Evolutionary conservation across 2,888 invertebrate species (phyloP).

Genomic region (Azorinus chamasolen): DNA sequence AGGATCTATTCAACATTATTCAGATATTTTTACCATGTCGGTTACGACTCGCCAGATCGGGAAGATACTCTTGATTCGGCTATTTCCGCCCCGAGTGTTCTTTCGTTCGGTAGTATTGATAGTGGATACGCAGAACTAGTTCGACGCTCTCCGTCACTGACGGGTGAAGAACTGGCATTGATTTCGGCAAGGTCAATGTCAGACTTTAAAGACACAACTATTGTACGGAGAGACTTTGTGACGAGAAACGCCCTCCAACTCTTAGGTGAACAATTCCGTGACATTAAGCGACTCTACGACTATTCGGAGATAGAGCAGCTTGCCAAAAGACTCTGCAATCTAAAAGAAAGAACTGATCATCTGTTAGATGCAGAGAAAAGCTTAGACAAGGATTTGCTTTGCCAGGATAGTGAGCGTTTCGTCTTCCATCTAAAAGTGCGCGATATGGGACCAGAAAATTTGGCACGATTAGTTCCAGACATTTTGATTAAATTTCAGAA

Average conservation of each 20-base stretch:
- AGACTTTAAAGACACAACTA: slow-evolving; percentile 62
- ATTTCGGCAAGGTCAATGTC: slow-evolving; percentile 8
- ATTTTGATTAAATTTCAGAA: slow-evolving; percentile 78
- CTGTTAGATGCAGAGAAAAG: slow-evolving; percentile 75
- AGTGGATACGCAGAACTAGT: slow-evolving; percentile 63
- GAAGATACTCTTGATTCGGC: slow-evolving; percentile 68
- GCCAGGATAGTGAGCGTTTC: slow-evolving; percentile 74
- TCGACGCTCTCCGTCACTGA: slow-evolving; percentile 48
- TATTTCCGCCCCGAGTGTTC: slow-evolving; percentile 70
- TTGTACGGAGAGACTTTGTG: slow-evolving; percentile 64
- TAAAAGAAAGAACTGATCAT: slow-evolving; percentile 75
- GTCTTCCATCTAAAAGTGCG: slow-evolving; percentile 71
- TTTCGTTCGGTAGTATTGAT: slow-evolving; percentile 67
- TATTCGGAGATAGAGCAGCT: slow-evolving; percentile 75
- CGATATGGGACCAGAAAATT: slow-evolving; percentile 67
- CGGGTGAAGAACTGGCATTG: slow-evolving; percentile 27
- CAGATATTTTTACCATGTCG: slow-evolving; percentile 74
- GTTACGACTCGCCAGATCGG: slow-evolving; percentile 56
- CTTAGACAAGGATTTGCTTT: slow-evolving; percentile 71
- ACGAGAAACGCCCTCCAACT: slow-evolving; percentile 73
- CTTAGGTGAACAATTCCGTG: slow-evolving; percentile 74
- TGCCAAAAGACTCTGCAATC: slow-evolving; percentile 71
- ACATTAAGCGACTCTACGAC: slow-evolving; percentile 79
- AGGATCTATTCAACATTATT: slow-evolving; percentile 77
- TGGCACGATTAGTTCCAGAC: slow-evolving; percentile 76